Conservation (phyloP, 2,113 vertebrate genomes). For the Ovis aries region DNA sequence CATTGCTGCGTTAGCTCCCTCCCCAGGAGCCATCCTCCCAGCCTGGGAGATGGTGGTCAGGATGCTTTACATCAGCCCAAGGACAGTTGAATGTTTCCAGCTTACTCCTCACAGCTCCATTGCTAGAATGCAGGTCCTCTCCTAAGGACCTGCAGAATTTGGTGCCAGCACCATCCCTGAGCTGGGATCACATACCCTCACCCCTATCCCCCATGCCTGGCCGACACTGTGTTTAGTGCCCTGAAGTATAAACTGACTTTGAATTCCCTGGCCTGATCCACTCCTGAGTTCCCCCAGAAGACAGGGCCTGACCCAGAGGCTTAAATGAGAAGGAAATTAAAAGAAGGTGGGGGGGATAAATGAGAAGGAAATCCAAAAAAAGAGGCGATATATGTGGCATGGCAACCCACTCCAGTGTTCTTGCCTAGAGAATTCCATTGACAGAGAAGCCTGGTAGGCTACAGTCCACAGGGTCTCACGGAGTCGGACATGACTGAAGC, state of each 20-base stretch:
- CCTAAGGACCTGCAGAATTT: neutral
- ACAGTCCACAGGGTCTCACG: neutral
- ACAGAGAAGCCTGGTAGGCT: neutral
- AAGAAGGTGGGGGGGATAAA: neutral
- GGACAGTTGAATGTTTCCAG: no score
- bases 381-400: neutral
- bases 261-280: neutral
- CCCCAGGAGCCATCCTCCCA: neutral
- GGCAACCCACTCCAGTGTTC: neutral
- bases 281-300: neutral
- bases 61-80: neutral
- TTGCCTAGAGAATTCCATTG: neutral
- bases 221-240: neutral
- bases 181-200: neutral
- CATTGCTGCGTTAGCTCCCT: neutral
- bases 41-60: neutral
- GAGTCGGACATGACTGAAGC: neutral
- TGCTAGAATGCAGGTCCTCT: neutral
- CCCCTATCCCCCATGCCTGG: neutral
- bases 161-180: neutral
- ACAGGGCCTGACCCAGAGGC: neutral
- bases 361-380: neutral
- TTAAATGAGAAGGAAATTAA: neutral
- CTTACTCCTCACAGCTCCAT: neutral
- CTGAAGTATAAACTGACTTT: neutral